Conservation (phyloP, 2,888 invertebrate genomes). For the Mesorhabditis spiculigera region DNA sequence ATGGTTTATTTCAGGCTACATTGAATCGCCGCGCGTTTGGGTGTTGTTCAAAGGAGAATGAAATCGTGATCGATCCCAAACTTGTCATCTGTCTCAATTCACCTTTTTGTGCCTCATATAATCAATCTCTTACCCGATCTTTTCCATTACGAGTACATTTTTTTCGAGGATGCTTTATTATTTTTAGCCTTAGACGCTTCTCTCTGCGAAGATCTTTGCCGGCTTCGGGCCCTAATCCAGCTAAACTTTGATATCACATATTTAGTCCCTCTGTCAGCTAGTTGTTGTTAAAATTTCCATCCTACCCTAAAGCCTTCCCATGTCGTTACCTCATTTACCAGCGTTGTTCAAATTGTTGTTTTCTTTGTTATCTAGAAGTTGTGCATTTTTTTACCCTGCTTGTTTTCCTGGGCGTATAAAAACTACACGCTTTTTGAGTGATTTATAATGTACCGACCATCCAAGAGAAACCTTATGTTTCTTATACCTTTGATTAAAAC, state of each 20-base stretch:
- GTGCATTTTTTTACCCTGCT: no score
- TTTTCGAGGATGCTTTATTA: constrained; percentile 3
- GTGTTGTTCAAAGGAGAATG: constrained; percentile 58
- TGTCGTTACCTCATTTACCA: no score
- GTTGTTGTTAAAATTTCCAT: no score
- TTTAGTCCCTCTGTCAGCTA: no score
- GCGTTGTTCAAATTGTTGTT: no score
- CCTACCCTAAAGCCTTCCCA: no score
- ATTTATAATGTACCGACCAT: neutral
- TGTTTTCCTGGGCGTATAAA: no score
- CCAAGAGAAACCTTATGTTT: constrained; percentile 1
- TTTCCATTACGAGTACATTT: neutral
- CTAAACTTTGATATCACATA: no score
- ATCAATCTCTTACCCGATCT: constrained; percentile 14
- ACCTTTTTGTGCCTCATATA: constrained; percentile 14
- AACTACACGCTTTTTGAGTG: no score
- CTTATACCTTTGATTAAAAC: constrained; percentile 5
- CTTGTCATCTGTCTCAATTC: constrained; percentile 11
- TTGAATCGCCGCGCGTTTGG: constrained; percentile 57
- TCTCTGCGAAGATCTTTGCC: no score
- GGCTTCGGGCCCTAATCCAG: no score
- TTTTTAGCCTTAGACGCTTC: neutral
- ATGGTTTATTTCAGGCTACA: constrained; percentile 44
- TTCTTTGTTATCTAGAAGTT: no score
- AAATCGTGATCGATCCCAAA: constrained; percentile 11